Evolutionary conservation across 2,888 invertebrate species (phyloP).

Genomic region (Noctua comes): DNA sequence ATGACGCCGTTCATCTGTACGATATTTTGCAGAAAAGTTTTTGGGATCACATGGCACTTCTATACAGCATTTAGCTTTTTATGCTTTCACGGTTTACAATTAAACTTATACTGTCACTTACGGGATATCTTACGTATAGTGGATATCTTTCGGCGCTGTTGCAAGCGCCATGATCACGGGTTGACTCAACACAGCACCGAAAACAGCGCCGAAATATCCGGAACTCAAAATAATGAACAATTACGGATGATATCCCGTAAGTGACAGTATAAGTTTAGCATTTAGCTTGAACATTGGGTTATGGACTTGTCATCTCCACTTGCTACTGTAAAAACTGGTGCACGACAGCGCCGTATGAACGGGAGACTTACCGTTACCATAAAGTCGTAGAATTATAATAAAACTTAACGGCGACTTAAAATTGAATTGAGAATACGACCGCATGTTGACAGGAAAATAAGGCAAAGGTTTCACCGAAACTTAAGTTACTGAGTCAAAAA

Average conservation of each 20-base stretch:
- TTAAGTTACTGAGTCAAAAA: conserved; percentile 5
- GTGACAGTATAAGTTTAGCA: no score
- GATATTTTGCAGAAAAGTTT: no score
- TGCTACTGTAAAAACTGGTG: not conserved
- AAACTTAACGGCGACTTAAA: not conserved
- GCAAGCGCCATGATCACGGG: no score
- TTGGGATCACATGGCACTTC: not conserved
- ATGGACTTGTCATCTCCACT: not conserved
- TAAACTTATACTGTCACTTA: no score
- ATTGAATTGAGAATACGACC: not conserved
- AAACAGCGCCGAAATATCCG: no score
- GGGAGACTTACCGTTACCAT: not conserved
- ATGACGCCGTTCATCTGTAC: no score
- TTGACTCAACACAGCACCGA: no score
- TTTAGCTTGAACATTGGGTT: not conserved
- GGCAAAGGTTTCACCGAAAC: not conserved
- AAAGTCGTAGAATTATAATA: not conserved
- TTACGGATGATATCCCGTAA: no score
- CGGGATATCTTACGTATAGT: no score
- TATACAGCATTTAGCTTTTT: not conserved
- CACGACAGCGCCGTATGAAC: not conserved
- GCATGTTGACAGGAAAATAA: not conserved
- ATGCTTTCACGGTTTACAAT: no score
- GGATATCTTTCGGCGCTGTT: no score
- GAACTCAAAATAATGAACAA: no score